Percentiles rank a stretch among this genome's conserved stretches.
Conservation (phyloP, 2,113 vertebrate species). For the Chlamydotis undulata region DNA sequence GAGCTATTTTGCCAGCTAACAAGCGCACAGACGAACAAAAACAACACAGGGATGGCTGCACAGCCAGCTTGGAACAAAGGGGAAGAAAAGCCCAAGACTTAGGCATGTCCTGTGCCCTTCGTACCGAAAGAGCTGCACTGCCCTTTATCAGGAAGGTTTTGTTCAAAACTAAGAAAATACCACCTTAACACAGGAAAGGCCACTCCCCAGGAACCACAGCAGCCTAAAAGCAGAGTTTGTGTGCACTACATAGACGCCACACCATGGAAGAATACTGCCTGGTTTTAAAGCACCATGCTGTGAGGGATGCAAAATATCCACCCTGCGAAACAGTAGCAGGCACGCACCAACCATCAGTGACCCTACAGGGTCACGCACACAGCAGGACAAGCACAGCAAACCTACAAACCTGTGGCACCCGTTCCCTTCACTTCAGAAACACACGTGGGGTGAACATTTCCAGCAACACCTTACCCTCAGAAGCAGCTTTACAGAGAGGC, state of each 20-base stretch:
- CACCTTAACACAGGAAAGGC: not conserved
- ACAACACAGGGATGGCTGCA: not conserved
- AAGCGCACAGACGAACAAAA: not conserved
- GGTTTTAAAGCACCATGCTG: not conserved
- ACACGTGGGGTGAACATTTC: not conserved
- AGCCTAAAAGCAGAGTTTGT: not conserved
- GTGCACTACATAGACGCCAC: not conserved
- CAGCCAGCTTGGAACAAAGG: not conserved
- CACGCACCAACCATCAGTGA: accelerated
- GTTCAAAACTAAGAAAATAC: not conserved
- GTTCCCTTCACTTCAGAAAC: not conserved
- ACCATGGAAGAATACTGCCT: not conserved
- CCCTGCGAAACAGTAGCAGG: not conserved
- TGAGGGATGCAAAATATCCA: not conserved
- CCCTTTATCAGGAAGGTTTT: not conserved
- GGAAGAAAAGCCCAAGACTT: not conserved
- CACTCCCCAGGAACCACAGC: not conserved
- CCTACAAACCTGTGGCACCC: not conserved
- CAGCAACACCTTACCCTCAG: not conserved
- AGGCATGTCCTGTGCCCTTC: not conserved
- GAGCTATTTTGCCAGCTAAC: not conserved
- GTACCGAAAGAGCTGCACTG: not conserved
- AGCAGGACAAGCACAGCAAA: not conserved
- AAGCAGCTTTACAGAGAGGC: not conserved
- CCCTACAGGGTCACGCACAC: accelerated